Conservation (phyloP, 2,888 invertebrate genomes). For the Boloria selene region DNA sequence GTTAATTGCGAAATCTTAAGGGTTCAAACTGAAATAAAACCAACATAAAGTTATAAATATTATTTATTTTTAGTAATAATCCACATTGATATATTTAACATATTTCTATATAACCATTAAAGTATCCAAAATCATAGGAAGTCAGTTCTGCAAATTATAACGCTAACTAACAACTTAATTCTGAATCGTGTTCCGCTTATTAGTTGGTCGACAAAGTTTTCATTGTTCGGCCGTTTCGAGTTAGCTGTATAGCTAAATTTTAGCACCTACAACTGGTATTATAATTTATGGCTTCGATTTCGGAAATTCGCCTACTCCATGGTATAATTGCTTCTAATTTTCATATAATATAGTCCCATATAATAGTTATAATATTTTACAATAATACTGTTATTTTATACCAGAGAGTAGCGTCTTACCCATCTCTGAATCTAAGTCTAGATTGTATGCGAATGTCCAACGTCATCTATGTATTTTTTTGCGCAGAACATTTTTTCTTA, state of each 20-base stretch:
- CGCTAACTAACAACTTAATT: constrained; percentile 47
- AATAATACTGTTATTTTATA: neutral
- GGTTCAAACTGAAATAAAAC: too few relatives aligned
- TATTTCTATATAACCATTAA: constrained; percentile 1
- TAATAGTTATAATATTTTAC: neutral
- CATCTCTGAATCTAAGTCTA: too few relatives aligned
- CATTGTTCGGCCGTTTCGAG: constrained; percentile 43
- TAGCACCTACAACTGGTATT: constrained; percentile 36
- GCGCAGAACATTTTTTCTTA: too few relatives aligned
- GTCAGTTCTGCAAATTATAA: constrained; percentile 28
- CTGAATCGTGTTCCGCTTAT: constrained; percentile 46
- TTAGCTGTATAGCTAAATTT: constrained; percentile 42
- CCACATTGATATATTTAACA: too few relatives aligned
- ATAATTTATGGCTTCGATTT: constrained; percentile 14
- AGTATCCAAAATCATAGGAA: constrained; percentile 20
- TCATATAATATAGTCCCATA: neutral
- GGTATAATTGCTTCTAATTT: neutral
- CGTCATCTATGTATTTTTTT: too few relatives aligned
- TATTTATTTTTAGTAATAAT: too few relatives aligned
- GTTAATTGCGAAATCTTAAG: too few relatives aligned
- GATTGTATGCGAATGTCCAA: too few relatives aligned
- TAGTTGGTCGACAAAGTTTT: constrained; percentile 47
- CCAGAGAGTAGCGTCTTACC: too few relatives aligned
- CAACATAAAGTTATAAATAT: too few relatives aligned
- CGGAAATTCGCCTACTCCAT: neutral